These are phyloP conservation scores for Elachura formosa DNA, from an alignment of 2,113 vertebrate genomes.

Conservation along the genomic window DNA sequence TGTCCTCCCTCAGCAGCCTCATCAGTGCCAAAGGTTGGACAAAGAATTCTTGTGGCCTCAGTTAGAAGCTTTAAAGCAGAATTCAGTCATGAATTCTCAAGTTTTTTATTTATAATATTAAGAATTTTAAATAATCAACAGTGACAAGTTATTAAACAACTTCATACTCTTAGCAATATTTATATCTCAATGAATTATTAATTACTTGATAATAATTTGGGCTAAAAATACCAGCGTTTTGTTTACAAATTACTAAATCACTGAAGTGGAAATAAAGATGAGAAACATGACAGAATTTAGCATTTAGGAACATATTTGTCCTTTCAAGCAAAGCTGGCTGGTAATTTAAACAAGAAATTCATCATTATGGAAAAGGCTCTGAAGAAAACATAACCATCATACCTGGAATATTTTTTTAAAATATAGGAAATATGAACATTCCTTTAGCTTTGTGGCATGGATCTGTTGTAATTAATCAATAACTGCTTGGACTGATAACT, in stretches of 20 bases:
- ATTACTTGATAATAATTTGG: background rate
- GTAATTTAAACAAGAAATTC: background rate
- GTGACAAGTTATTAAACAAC: background rate
- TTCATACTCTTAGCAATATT: background rate
- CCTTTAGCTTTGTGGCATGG: background rate
- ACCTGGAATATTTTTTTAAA: background rate
- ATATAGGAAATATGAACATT: background rate
- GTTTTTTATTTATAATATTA: background rate
- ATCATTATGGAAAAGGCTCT: background rate
- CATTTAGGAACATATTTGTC: background rate
- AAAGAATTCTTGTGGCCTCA: background rate
- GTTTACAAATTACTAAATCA: background rate
- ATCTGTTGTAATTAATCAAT: background rate
- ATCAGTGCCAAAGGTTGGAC: background rate
- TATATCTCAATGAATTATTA: background rate
- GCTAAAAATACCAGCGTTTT: background rate
- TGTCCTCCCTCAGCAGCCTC: background rate
- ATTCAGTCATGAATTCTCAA: background rate
- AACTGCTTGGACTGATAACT: background rate
- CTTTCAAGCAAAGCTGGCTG: background rate
- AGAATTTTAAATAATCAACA: background rate
- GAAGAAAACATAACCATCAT: background rate
- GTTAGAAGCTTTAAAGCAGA: background rate
- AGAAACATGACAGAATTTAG: background rate
- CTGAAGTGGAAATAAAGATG: background rate